phyloP scores from a whole-genome alignment of 2,113 vertebrate species.

The Corythaixoides concolor region DNA sequence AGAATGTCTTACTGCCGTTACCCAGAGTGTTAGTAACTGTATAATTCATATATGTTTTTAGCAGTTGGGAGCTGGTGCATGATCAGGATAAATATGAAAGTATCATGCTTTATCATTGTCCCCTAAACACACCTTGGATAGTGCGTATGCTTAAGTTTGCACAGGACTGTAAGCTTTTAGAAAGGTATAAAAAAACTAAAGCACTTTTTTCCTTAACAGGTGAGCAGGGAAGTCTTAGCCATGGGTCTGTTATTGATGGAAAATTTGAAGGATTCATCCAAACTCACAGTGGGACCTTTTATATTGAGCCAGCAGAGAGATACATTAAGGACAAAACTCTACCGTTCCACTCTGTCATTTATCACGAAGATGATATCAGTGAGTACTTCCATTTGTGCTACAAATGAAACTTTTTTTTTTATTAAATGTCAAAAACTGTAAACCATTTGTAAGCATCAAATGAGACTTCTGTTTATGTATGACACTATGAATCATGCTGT shows the following conservation, averaged over 20 bases:
- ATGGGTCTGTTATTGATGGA: conserved; percentile 91
- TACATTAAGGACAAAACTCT: conserved; percentile 83
- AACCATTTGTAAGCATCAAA: neutral
- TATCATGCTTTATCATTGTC: neutral
- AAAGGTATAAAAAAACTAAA: neutral
- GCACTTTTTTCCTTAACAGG: conserved; percentile 73
- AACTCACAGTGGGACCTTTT: conserved; percentile 90
- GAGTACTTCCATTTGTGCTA: conserved; percentile 70
- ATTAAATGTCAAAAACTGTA: neutral
- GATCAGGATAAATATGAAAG: neutral
- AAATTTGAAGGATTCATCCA: conserved; percentile 96
- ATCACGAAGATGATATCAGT: conserved; percentile 97
- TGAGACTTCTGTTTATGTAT: neutral
- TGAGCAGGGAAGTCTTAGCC: conserved; percentile 88
- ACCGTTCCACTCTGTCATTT: conserved; percentile 95
- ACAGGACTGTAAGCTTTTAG: neutral
- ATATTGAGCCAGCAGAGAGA: conserved; percentile 93
- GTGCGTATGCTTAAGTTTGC: neutral
- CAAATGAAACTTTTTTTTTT: neutral
- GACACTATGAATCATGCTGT: neutral
- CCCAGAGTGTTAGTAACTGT: neutral
- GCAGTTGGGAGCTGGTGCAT: neutral
- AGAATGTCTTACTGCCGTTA: neutral
- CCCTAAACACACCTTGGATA: neutral
- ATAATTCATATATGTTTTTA: neutral